Base-by-base conservation (phyloP, 2,113 vertebrate species). In the Actenoides lindsayi region DNA sequence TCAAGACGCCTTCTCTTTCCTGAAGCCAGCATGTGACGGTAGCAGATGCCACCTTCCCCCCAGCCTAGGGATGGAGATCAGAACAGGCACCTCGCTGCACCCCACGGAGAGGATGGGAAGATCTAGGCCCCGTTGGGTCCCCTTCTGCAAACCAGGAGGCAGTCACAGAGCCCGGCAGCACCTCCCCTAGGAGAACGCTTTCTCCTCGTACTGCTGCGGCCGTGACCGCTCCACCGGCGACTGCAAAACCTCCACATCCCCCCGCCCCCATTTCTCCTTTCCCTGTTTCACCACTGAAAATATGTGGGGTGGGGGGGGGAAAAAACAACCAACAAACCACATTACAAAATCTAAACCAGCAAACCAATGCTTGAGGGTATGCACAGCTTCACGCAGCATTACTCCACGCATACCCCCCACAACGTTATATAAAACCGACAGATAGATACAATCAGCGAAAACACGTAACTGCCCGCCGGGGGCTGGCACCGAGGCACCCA, bases 221-320 rank as follows among this genome's bases (percentile, higher is more conserved):
- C 16, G 16, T 2, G 9, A 12, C 46, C 76, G 0, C 23, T 13
- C 33, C 44, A 28, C 1, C 37, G 31, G 54, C 24, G 21, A 5
- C 44, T 15, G 50, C 35, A 33, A 25, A 53, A 78, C 3, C 20
- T 35, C 13, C 69, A 28, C 74, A 18, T 5, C 9, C 3, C 12
- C 12, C 7, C 23, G 6, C 15, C 6, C 3, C 18, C 54, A 2
- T 4, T 48, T 16, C 53, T 46, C 28, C 23, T 51, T 10, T 16
- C 33, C 30, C 28, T n/a, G 39, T 51, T 15, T 41, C 62, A 17
- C 51, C 53, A 67, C 0, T 14, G 63, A 28, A 73, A 30, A 42
- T 37, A 28, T 12, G 82, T 5, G 21, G 11, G 23, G 16, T 5
- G 21, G 11, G 2, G 16, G 2, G 16, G 3, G 27, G 8, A 2